A percentile compares a stretch with the other conserved stretches of the same genome.
Conservation (phyloP, 2,797 vertebrate species). For the Triplophysa bombifrons region DNA sequence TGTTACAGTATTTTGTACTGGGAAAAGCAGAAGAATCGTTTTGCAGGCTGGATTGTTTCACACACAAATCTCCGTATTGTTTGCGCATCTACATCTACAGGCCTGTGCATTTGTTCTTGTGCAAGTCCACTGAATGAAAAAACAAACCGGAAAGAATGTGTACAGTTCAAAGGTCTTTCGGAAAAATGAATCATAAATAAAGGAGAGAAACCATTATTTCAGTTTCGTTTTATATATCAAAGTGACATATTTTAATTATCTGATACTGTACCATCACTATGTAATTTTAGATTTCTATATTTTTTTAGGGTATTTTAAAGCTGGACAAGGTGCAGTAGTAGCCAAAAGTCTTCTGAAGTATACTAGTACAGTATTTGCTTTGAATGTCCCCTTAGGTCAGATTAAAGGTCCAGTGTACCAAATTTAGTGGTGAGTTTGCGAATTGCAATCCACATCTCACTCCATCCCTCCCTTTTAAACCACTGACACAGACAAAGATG, state of each 20-base stretch:
- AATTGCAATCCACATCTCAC: too few species aligned
- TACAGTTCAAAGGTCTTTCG: background rate
- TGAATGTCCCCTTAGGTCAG: too few species aligned
- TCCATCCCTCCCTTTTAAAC: too few species aligned
- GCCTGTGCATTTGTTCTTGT: background rate
- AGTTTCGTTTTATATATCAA: background rate
- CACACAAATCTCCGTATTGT: constrained; percentile 8
- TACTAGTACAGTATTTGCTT: too few species aligned
- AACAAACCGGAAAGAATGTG: background rate
- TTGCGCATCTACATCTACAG: background rate
- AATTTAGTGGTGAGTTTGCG: too few species aligned
- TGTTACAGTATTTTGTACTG: background rate
- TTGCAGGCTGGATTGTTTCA: background rate
- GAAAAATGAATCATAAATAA: background rate
- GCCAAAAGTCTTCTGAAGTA: too few species aligned
- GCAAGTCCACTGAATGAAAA: background rate
- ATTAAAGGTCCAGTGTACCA: too few species aligned
- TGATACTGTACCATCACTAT: background rate
- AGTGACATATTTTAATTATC: background rate
- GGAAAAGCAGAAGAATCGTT: background rate
- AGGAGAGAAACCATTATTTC: background rate
- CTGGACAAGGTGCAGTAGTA: background rate
- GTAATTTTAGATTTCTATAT: too few species aligned
- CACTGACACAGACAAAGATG: too few species aligned
- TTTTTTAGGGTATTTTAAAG: background rate